phyloP scores from a whole-genome alignment of 2,888 invertebrate species.

The Ormyrus thymus region DNA sequence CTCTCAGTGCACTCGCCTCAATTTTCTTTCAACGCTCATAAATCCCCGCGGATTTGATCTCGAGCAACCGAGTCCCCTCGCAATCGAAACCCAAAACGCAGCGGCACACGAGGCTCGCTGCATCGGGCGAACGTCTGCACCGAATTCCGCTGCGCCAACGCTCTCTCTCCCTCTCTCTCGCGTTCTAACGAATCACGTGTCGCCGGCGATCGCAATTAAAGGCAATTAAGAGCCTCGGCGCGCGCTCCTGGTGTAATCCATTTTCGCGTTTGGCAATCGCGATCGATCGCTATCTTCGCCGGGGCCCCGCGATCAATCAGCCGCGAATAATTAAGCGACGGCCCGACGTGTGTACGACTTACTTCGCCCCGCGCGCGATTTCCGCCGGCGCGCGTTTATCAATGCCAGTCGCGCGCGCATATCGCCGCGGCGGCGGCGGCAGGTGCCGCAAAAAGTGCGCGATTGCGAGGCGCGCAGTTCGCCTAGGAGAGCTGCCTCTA shows the following conservation, averaged over 20 bases:
- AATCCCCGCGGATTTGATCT: no score
- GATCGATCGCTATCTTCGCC: slow-evolving; percentile 6
- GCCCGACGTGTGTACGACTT: slow-evolving; percentile 5
- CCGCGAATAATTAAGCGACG: slow-evolving; percentile 40
- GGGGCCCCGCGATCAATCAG: slow-evolving; percentile 34
- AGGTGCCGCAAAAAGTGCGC: not conserved
- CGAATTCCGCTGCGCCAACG: no score
- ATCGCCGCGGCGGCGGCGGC: not conserved
- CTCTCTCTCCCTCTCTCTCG: no score
- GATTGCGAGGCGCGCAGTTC: no score
- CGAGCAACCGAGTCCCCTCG: no score
- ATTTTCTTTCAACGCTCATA: no score
- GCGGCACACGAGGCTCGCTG: no score
- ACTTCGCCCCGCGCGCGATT: not conserved
- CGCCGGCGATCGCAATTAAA: slow-evolving; percentile 12
- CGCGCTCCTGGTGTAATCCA: not conserved
- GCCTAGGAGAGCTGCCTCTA: no score
- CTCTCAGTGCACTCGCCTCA: no score
- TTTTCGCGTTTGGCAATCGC: slow-evolving; percentile 39
- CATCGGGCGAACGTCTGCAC: no score
- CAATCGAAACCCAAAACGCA: not conserved
- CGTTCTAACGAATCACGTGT: not conserved
- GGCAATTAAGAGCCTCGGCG: slow-evolving; percentile 7
- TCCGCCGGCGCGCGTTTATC: slow-evolving; percentile 4
- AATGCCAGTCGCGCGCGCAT: not conserved